These are phyloP conservation scores for Lathamus discolor DNA, from an alignment of 2,113 vertebrate genomes.

Conservation along the genomic window DNA sequence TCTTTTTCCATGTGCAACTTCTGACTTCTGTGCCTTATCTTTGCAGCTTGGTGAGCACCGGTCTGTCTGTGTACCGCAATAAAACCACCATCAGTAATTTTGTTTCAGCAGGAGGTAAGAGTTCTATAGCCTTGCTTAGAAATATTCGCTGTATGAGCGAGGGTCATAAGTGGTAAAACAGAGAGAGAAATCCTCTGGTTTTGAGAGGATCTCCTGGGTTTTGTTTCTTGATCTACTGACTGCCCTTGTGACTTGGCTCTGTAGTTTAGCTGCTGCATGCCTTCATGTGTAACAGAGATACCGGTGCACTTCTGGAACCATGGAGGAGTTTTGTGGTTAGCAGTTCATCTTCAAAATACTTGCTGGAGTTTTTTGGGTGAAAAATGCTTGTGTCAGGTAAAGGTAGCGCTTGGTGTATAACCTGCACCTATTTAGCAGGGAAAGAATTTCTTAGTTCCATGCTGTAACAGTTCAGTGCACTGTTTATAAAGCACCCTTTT, in stretches of 20 bases:
- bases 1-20: not conserved
- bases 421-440: not conserved
- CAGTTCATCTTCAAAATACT: not conserved
- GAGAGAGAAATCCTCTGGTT: not conserved
- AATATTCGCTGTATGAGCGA: not conserved
- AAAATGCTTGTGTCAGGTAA: not conserved
- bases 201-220: not conserved
- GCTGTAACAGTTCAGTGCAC: not conserved
- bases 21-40: not conserved
- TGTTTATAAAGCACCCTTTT: not conserved
- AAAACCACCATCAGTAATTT: conserved; percentile 79
- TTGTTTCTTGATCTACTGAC: not conserved
- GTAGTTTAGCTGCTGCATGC: fast-evolving
- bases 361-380: not conserved
- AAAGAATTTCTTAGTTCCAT: not conserved
- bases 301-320: not conserved
- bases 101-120: conserved; percentile 86
- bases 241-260: not conserved
- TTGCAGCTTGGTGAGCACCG: conserved; percentile 80
- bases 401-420: not conserved
- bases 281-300: not conserved
- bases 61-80: conserved; percentile 83
- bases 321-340: not conserved
- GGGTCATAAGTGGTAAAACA: not conserved
- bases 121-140: not conserved